Conservation (phyloP, 2,888 invertebrate species). For the Coelopa pilipes region DNA sequence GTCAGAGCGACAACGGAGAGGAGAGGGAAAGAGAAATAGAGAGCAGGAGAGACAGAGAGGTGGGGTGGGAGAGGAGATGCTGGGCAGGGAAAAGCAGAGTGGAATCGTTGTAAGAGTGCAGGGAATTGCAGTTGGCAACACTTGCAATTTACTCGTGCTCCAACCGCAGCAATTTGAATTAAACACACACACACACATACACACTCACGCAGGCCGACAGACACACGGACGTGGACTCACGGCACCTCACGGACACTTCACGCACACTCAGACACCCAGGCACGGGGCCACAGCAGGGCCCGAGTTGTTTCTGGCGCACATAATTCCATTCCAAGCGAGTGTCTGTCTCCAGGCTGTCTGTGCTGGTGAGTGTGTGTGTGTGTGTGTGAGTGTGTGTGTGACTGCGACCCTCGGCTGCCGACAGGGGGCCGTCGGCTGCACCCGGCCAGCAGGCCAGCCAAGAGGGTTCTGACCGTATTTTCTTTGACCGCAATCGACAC, state of each 20-base stretch:
- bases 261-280: slow-evolving; percentile 3
- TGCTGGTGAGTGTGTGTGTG: not conserved
- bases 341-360: not conserved
- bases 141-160: slow-evolving; percentile 49
- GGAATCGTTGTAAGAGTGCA: slow-evolving; percentile 48
- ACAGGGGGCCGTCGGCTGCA: not conserved
- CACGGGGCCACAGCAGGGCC: no score
- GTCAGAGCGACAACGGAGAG: no score
- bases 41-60: no score
- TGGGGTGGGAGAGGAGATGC: not conserved
- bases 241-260: not conserved
- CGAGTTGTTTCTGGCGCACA: slow-evolving; percentile 11
- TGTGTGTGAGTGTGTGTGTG: not conserved
- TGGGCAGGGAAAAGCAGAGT: slow-evolving; percentile 25
- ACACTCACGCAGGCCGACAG: slow-evolving; percentile 35
- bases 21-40: no score
- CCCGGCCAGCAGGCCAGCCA: not conserved
- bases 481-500: slow-evolving; percentile 30
- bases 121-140: slow-evolving; percentile 33
- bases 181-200: slow-evolving; percentile 21
- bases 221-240: not conserved
- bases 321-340: slow-evolving; percentile 18
- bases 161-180: slow-evolving; percentile 51
- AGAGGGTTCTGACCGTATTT: slow-evolving; percentile 1
- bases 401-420: not conserved